Percentiles rank a stretch among this genome's conserved stretches.
Conservation (phyloP, 2,888 invertebrate genomes). For the Helicoverpa assulta region DNA sequence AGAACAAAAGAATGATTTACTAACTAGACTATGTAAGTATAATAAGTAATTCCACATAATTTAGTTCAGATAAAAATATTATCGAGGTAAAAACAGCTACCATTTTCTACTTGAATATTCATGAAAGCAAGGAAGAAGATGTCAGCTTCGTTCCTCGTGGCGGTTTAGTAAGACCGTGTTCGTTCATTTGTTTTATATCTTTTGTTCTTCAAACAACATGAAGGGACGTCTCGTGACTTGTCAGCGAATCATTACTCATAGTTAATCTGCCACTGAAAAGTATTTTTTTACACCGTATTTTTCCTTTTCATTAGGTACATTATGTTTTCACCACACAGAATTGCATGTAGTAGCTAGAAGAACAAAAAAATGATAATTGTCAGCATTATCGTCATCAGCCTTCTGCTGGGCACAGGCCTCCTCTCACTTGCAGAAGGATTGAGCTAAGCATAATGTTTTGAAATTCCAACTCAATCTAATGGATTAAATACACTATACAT, state of each 20-base stretch:
- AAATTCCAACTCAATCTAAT: constrained; percentile 10
- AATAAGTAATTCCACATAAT: no score
- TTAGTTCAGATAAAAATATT: background rate
- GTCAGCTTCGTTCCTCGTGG: constrained; percentile 5
- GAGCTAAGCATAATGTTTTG: background rate
- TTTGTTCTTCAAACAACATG: constrained; percentile 8
- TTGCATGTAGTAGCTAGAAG: background rate
- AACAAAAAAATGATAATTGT: no score
- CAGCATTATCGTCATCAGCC: no score
- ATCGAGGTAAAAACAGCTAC: background rate
- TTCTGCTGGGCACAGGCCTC: no score
- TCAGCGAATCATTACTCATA: constrained; percentile 22
- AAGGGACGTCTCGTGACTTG: constrained; percentile 5
- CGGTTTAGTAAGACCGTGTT: constrained; percentile 5
- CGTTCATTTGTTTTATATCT: constrained; percentile 24
- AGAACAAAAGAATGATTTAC: no score
- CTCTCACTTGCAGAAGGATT: no score
- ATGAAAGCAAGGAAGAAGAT: constrained; percentile 1
- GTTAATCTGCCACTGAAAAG: constrained; percentile 14
- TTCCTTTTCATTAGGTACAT: no score
- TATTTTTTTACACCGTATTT: background rate
- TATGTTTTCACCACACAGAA: no score
- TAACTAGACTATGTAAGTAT: no score
- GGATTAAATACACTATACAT: background rate
- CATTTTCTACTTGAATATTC: background rate